Evolutionary conservation across 2,888 invertebrate genomes (phyloP).

Genomic region (Nasonovia ribisnigri): DNA sequence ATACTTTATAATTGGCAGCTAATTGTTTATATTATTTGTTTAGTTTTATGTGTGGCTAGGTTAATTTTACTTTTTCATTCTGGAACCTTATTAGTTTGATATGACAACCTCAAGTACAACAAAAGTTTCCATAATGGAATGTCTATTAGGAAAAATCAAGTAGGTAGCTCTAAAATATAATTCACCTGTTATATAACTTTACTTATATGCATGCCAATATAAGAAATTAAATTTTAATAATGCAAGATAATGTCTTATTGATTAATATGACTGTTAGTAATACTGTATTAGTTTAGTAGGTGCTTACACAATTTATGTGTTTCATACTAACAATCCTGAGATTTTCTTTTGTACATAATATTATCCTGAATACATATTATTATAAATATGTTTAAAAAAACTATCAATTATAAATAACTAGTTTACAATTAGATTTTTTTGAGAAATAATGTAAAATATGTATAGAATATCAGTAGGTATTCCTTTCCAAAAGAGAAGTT

Average conservation of each 20-base stretch:
- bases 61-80: constrained; percentile 2
- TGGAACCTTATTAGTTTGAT: neutral
- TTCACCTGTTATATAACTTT: neutral
- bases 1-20: neutral
- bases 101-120: neutral
- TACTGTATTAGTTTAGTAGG: neutral
- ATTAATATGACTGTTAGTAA: neutral
- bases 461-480: neutral
- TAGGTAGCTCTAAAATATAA: neutral
- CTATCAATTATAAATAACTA: neutral
- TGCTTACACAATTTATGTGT: neutral
- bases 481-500: neutral
- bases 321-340: neutral
- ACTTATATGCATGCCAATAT: neutral
- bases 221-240: neutral
- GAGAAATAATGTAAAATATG: neutral
- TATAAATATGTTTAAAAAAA: neutral
- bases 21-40: neutral
- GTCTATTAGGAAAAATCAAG: neutral
- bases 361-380: too few species aligned
- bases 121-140: neutral
- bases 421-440: neutral
- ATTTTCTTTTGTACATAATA: neutral
- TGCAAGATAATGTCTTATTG: neutral
- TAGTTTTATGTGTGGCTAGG: neutral